Evolutionary conservation across 2,888 invertebrate genomes (phyloP).

Genomic region (Pristionchus arcanus): DNA sequence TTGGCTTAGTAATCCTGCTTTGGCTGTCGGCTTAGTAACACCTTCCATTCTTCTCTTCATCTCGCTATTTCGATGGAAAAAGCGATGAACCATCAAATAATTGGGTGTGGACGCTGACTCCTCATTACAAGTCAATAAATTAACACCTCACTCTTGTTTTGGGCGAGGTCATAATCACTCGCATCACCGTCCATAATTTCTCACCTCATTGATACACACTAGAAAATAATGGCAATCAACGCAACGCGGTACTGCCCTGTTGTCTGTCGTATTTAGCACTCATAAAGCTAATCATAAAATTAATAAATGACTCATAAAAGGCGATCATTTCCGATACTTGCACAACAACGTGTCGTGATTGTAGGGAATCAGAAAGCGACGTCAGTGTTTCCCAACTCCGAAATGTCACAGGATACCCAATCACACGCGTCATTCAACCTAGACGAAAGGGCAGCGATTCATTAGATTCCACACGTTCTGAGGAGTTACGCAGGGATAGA

Average conservation of each 20-base stretch:
- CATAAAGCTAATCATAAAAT: slow-evolving; percentile 20
- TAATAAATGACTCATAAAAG: slow-evolving; percentile 1
- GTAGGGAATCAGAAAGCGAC: not conserved
- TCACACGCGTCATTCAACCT: not conserved
- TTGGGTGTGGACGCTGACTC: not conserved
- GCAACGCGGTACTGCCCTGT: not conserved
- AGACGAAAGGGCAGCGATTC: not conserved
- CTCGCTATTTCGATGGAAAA: not conserved
- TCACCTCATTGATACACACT: not conserved
- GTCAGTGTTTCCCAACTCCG: not conserved
- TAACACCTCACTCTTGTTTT: not conserved
- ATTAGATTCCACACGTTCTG: not conserved
- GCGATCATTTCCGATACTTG: slow-evolving; percentile 34
- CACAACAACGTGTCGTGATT: not conserved
- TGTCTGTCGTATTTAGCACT: slow-evolving; percentile 1
- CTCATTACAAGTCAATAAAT: slow-evolving; percentile 2
- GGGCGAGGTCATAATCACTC: not conserved
- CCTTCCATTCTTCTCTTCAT: not conserved
- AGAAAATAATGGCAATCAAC: not conserved
- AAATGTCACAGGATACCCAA: not conserved
- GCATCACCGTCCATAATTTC: slow-evolving; percentile 5
- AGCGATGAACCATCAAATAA: no score
- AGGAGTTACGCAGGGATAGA: not conserved
- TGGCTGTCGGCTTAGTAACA: not conserved
- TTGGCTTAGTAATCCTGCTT: not conserved